phyloP scores from a whole-genome alignment of 53 echinoderm and acorn worm genomes.

The Luidia sarsii region DNA sequence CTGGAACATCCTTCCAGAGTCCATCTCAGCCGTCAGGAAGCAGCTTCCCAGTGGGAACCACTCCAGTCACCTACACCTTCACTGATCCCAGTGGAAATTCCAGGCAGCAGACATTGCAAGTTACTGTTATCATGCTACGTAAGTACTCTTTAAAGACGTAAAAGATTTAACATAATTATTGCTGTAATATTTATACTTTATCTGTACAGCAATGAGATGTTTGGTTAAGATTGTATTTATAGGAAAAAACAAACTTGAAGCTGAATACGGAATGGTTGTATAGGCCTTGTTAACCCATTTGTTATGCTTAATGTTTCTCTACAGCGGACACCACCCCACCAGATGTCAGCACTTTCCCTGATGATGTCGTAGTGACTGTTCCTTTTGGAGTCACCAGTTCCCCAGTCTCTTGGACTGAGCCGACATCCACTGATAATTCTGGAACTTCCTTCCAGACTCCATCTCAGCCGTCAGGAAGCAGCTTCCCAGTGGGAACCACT shows the following conservation, averaged over 20 bases:
- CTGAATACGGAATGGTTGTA: not conserved
- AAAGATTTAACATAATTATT: no score
- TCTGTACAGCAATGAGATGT: no score
- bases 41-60: slow-evolving; percentile 52
- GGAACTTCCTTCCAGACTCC: slow-evolving; percentile 20
- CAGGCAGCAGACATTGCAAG: not conserved
- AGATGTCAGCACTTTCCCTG: slow-evolving; percentile 27
- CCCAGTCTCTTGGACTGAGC: slow-evolving; percentile 43
- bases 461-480: not conserved
- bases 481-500: slow-evolving; percentile 51
- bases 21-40: slow-evolving; percentile 8
- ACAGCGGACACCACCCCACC: slow-evolving; percentile 37
- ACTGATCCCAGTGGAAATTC: slow-evolving; percentile 41
- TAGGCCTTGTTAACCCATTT: not conserved
- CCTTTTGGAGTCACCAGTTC: slow-evolving; percentile 11
- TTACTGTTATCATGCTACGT: slow-evolving; percentile 9
- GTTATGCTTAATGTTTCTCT: no score
- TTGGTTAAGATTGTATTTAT: no score
- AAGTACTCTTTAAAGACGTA: not conserved
- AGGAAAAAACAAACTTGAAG: no score
- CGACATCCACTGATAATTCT: slow-evolving; percentile 57
- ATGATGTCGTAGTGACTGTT: slow-evolving; percentile 32
- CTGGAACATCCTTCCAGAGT: slow-evolving; percentile 39
- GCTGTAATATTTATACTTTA: no score
- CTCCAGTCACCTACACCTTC: slow-evolving; percentile 67